These are phyloP conservation scores for Pangasianodon hypophthalmus DNA, from an alignment of 2,113 vertebrate species.

Conservation along the genomic window DNA sequence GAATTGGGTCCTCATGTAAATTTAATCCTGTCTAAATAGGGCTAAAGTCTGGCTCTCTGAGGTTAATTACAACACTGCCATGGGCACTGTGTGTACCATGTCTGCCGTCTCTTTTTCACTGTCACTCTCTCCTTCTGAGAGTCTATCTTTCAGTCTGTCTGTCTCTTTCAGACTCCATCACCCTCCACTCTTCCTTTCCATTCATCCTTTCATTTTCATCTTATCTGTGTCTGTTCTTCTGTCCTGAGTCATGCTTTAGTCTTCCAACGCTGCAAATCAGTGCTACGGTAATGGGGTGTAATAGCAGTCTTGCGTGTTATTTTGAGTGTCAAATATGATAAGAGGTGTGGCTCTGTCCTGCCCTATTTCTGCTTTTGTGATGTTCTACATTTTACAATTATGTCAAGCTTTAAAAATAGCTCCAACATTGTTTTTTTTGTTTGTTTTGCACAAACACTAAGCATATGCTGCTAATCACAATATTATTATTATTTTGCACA, in stretches of 20 bases:
- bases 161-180: neutral
- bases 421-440: neutral
- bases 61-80: constrained; percentile 1
- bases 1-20: neutral
- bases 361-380: constrained; percentile 1
- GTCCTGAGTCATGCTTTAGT: neutral
- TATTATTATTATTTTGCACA: neutral
- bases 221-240: neutral
- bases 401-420: constrained; percentile 31
- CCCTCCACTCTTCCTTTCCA: no score
- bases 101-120: neutral
- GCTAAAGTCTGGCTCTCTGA: neutral
- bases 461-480: neutral
- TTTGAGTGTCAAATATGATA: neutral
- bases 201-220: neutral
- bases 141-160: neutral
- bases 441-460: neutral
- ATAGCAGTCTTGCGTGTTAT: neutral
- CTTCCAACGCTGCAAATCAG: neutral
- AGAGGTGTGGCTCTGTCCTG: neutral
- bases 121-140: neutral
- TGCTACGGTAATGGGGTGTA: neutral
- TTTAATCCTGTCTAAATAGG: neutral
- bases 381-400: neutral
- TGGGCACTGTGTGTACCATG: neutral